Evolutionary conservation across 2,888 invertebrate species (phyloP).

Genomic region (Metallyticus violacea): DNA sequence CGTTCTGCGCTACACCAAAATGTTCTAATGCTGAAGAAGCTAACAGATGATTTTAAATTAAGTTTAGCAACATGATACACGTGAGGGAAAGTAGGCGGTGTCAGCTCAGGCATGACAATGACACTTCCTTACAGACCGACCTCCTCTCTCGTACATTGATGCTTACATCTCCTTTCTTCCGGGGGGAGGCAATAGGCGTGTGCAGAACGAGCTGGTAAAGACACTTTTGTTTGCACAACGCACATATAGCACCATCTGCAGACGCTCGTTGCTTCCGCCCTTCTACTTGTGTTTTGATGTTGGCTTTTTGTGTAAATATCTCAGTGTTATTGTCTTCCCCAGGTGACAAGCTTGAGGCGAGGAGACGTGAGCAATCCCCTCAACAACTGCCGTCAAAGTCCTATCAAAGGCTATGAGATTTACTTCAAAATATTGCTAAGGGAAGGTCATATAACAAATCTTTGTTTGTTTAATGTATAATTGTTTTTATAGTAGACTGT

Average conservation of each 20-base stretch:
- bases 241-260: not conserved
- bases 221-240: not conserved
- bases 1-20: not conserved
- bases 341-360: constrained; percentile 80
- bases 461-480: not conserved
- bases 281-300: not conserved
- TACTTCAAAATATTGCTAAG: constrained; percentile 35
- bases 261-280: too few relatives aligned
- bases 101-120: not conserved
- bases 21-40: too few relatives aligned
- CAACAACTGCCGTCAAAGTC: constrained; percentile 28
- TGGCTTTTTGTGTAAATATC: not conserved
- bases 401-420: constrained; percentile 37
- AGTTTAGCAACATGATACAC: too few relatives aligned
- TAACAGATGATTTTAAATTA: too few relatives aligned
- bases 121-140: not conserved
- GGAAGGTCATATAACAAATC: constrained; percentile 39
- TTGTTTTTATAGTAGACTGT: not conserved
- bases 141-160: too few relatives aligned
- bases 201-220: not conserved
- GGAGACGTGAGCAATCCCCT: constrained; percentile 46
- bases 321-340: constrained; percentile 56
- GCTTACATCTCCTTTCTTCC: not conserved
- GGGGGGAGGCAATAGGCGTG: not conserved
- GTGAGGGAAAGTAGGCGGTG: too few relatives aligned